Conservation (phyloP, 2,113 vertebrate species). For the Gadus chalcogrammus region DNA sequence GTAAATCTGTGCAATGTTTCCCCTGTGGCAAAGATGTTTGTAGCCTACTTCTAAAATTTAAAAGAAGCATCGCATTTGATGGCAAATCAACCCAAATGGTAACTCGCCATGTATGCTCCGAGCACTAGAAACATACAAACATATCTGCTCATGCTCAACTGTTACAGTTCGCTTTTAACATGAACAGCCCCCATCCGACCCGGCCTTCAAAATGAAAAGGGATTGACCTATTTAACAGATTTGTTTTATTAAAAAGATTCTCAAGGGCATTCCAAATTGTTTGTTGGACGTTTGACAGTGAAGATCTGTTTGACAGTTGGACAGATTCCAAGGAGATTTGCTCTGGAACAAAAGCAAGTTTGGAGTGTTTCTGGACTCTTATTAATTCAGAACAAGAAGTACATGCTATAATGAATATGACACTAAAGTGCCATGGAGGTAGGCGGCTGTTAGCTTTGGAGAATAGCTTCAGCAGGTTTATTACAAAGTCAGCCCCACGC, state of each 20-base stretch:
- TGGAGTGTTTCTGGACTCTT: background rate
- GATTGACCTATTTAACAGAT: no score
- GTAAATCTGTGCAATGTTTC: slow-evolving; percentile 62
- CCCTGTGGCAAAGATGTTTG: slow-evolving; percentile 30
- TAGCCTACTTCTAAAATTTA: slow-evolving; percentile 39
- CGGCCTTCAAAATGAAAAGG: no score
- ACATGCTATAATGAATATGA: slow-evolving; percentile 17
- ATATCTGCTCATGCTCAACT: background rate
- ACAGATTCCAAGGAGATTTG: no score
- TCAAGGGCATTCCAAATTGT: no score
- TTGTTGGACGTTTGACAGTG: no score
- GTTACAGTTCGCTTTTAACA: no score
- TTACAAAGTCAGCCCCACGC: slow-evolving; percentile 14
- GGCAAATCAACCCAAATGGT: slow-evolving; percentile 8
- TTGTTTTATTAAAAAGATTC: no score
- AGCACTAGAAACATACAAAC: background rate
- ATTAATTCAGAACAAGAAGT: slow-evolving; percentile 26
- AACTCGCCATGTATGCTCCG: slow-evolving; percentile 7
- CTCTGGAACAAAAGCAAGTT: slow-evolving; percentile 4
- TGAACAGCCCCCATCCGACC: no score
- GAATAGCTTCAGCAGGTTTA: slow-evolving; percentile 36
- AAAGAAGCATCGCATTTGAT: slow-evolving; percentile 9
- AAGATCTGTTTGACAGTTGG: no score
- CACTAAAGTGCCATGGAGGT: slow-evolving; percentile 30
- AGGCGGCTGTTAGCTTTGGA: slow-evolving; percentile 28